Base-by-base conservation (phyloP, 1,140 invertebrate species). In the Tetragnatha versicolor region DNA sequence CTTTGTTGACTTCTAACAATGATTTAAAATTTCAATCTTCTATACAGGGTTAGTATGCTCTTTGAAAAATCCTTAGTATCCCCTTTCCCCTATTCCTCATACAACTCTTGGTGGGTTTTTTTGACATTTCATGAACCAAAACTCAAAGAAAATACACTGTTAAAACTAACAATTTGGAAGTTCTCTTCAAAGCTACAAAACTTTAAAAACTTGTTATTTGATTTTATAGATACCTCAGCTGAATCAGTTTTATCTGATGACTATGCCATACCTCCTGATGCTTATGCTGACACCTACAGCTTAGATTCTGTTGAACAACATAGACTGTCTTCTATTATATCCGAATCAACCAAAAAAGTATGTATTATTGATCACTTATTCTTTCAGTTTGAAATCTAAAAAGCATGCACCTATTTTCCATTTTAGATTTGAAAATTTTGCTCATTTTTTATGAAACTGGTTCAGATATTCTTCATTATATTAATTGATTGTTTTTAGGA, bases 241-340 rank as follows among this genome's bases (percentile, higher is more conserved):
- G 93, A 95, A 86, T 97, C 94, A 49, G 95, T 94, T 72, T 90
- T 95, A 86, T 97, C 95, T 22, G 94, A 97, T 85, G 96, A 98
- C 88, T 98, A 98, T 86, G 95, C 95, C 27, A 92, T 97, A 82
- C 96, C 96, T 22, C 96, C 96, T 17, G 96, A 97, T 86, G 95
- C 95, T 2, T 93, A 93, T 77, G 49, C 79, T 31, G 79, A 80
- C 53, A 58, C 79, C 7, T 61, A 75, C n/a, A 80, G 79, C 37
- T 51, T 80, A 33, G 73, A 80, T 77, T 80, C 79, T 22, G 35
- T 80, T 6, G 79, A 80, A 25, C 72, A 47, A 33, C 51, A 55
- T 9, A 79, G 76, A 69, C 7, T 69, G n/a, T 69, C 76, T 68
- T 65, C 73, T 42, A 45, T 66, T 25, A 47, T 79, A 17, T 53